A percentile compares a stretch with the other conserved stretches of the same genome.
Conservation (phyloP, 2,888 invertebrate genomes). For the Platynereis dumerilii region DNA sequence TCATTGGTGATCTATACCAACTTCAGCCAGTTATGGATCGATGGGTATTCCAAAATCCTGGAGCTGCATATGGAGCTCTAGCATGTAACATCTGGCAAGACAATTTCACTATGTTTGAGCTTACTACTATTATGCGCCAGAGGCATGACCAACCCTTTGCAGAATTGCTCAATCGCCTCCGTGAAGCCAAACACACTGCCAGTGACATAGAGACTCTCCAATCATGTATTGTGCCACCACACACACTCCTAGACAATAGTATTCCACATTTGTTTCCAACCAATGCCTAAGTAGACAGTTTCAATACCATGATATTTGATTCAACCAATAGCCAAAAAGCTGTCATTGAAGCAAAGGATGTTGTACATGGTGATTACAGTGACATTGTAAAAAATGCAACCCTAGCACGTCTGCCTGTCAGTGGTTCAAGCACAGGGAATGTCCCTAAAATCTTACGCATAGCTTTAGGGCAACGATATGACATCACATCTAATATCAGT, state of each 20-base stretch:
- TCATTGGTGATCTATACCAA: slow-evolving; percentile 4
- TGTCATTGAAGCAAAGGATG: no score
- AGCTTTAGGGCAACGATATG: slow-evolving; percentile 1
- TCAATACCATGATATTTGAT: no score
- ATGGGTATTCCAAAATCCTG: neutral
- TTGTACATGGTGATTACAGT: no score
- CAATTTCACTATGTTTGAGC: neutral
- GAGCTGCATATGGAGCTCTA: neutral
- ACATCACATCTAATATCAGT: neutral
- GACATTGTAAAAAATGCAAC: no score
- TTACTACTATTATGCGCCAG: neutral
- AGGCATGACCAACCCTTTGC: neutral
- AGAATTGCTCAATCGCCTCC: neutral
- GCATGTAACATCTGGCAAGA: slow-evolving; percentile 4
- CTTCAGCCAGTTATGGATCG: neutral
- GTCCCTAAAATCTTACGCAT: neutral
- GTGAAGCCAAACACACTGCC: neutral
- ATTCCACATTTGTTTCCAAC: slow-evolving; percentile 7
- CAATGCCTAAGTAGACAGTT: neutral
- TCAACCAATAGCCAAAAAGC: no score
- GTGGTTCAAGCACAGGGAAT: no score
- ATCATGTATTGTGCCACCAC: no score
- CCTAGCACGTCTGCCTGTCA: no score
- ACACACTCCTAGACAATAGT: no score
- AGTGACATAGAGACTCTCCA: no score